Conservation (phyloP, 2,113 vertebrate genomes). For the Cyanocitta stelleri region DNA sequence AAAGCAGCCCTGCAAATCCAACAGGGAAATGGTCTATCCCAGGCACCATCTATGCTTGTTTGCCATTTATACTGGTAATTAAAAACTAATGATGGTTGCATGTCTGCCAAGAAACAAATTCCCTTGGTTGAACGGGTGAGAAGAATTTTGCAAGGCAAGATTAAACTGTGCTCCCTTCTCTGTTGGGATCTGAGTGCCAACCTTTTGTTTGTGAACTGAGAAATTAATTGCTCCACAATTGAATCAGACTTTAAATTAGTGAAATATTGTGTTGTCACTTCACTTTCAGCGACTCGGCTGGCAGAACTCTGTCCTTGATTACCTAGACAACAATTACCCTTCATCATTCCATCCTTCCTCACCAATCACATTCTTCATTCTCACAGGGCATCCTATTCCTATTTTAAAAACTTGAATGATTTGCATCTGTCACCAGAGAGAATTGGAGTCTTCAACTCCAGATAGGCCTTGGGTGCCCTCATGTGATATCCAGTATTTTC, state of each 20-base stretch:
- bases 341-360: background rate
- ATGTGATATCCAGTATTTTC: background rate
- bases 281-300: background rate
- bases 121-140: background rate
- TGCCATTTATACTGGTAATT: conserved; percentile 6
- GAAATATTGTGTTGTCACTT: background rate
- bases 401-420: background rate
- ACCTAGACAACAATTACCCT: background rate
- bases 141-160: conserved; percentile 13
- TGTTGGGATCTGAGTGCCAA: background rate
- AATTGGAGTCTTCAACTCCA: background rate
- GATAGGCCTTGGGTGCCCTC: background rate
- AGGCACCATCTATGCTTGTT: background rate
- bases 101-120: conserved; percentile 24
- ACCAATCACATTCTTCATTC: background rate
- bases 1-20: background rate
- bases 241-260: conserved; percentile 14
- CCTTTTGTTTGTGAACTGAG: conserved; percentile 10
- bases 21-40: background rate
- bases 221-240: conserved; percentile 28
- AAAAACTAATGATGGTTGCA: background rate
- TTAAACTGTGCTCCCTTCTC: background rate
- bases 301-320: background rate
- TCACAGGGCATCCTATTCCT: background rate
- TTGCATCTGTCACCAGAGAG: background rate